Base-by-base conservation (phyloP, 2,888 invertebrate genomes). In the Plutella xylostella region DNA sequence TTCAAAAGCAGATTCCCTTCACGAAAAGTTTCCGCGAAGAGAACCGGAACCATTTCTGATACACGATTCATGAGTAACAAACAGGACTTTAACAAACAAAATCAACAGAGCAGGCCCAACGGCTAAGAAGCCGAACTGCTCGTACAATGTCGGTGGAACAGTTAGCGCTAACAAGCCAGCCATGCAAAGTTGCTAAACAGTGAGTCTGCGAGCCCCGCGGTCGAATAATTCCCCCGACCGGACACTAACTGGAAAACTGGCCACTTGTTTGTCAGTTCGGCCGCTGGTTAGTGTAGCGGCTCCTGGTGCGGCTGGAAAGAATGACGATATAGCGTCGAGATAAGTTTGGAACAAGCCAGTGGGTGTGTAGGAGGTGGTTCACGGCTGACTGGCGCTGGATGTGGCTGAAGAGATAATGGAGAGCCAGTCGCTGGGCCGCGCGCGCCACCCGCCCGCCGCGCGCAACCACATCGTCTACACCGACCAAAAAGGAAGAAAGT, bases 401-500 rank as follows among this genome's bases (percentile, higher is more conserved):
- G 19, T n/a, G 37, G 11, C 35, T 14, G 42, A 28, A 19, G 21
- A 5, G n/a, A n/a, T 19, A 57, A 82, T 83, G 77, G 83, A 82
- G 53, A 53, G 76, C 30, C 72, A 73, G 49, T 70, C 77, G 37
- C 54, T 79, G 48, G 72, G 67, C 47, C 65, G 74, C 43, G 60
- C 52, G 45, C 67, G 75, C 38, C 78, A 73, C 48, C 61, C 70
- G 21, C 77, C 77, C 2, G 67, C 80, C n/a, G 70, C 75, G 2
- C 72, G 84, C 44, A 85, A 83, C 55, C 85, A 85, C 53, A 85
- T 85, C 52, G 76, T 85, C 56, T 85, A 84, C 59, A 85, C 85
- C 30, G 85, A 85, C 51, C 84, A 85, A 50, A 85, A 84, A 55
- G 85, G 85, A 50, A 68, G 83, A 54, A 85, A 85, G 85, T 85